A percentile compares a stretch with the other conserved stretches of the same genome.
Conservation (phyloP, 2,888 invertebrate genomes). For the Mesorhabditis sp. region DNA sequence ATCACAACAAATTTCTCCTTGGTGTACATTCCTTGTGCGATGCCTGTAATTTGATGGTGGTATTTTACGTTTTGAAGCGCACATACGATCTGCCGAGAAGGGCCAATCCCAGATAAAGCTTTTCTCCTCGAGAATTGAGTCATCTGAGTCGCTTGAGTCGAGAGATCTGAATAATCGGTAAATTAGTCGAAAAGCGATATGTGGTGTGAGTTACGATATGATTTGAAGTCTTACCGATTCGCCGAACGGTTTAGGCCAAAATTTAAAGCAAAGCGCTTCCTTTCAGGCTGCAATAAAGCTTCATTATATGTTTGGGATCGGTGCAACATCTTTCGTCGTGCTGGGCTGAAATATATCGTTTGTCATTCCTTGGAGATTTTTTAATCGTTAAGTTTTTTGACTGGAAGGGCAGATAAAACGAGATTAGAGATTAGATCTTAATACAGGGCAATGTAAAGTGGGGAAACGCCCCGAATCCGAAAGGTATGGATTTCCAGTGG, state of each 20-base stretch:
- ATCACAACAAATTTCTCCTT: constrained; percentile 50
- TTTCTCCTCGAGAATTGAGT: constrained; percentile 25
- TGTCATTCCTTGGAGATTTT: too few species aligned
- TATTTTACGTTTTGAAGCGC: neutral
- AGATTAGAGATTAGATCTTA: too few species aligned
- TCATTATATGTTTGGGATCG: neutral
- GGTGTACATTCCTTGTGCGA: constrained; percentile 50
- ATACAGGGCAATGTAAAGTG: too few species aligned
- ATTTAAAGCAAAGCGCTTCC: constrained; percentile 1
- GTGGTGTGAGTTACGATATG: neutral
- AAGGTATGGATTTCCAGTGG: too few species aligned
- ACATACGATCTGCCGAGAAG: constrained; percentile 47
- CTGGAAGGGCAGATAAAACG: too few species aligned
- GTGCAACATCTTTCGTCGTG: neutral
- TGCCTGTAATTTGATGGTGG: constrained; percentile 26
- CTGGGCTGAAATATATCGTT: neutral
- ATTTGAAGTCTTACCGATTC: neutral
- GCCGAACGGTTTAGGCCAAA: neutral
- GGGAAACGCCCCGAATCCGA: too few species aligned
- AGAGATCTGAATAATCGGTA: neutral
- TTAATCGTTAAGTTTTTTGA: too few species aligned
- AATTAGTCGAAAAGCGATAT: neutral
- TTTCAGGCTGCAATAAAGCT: neutral
- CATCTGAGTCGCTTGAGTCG: constrained; percentile 4
- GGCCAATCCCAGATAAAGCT: constrained; percentile 53